These are phyloP conservation scores for Corapipo altera DNA, from an alignment of 2,113 vertebrate genomes.

Conservation along the genomic window DNA sequence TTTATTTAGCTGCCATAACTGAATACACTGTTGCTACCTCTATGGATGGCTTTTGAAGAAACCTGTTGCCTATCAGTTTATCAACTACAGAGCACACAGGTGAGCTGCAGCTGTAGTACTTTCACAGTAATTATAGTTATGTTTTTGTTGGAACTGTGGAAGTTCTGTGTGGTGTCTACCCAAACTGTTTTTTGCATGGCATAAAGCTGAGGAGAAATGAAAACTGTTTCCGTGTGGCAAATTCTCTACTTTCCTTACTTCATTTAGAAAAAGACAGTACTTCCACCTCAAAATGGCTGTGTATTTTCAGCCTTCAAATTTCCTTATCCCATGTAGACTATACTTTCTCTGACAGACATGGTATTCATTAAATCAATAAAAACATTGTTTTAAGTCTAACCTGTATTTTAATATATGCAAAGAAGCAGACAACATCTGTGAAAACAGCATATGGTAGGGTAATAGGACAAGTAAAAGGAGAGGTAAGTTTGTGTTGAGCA, in stretches of 20 bases:
- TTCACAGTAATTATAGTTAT: background rate
- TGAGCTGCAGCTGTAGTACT: background rate
- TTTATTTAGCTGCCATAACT: background rate
- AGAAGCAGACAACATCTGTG: background rate
- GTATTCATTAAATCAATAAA: background rate
- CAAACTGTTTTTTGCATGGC: background rate
- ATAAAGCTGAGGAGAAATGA: background rate
- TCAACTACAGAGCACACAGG: background rate
- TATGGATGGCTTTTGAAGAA: background rate
- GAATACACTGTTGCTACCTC: background rate
- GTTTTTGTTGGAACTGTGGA: background rate
- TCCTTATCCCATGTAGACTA: background rate
- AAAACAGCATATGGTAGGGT: background rate
- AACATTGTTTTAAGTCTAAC: background rate
- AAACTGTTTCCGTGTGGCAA: background rate
- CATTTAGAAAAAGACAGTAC: background rate
- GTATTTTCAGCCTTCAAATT: background rate
- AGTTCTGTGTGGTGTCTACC: background rate
- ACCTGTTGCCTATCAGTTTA: background rate
- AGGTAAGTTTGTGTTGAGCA: background rate
- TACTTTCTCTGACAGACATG: background rate
- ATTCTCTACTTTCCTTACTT: background rate
- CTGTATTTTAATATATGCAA: background rate
- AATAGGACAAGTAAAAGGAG: background rate
- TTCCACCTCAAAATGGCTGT: background rate